These are phyloP conservation scores for Calliphora vicina DNA, from an alignment of 1,140 invertebrate genomes.

Conservation along the genomic window DNA sequence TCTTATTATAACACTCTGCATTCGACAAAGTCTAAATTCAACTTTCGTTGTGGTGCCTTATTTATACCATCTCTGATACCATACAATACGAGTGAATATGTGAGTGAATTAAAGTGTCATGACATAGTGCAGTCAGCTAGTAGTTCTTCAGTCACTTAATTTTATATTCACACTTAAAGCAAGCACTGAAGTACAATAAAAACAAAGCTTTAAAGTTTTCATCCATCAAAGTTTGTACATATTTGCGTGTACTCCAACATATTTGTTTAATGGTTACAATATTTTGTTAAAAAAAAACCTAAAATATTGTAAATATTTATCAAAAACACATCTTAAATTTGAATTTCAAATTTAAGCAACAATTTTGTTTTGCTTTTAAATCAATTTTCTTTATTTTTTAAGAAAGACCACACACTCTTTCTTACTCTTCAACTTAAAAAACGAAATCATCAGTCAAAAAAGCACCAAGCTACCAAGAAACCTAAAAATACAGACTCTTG, in stretches of 20 bases:
- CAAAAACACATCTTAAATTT: neutral
- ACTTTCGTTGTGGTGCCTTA: too few relatives aligned
- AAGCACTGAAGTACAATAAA: neutral
- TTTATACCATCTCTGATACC: neutral
- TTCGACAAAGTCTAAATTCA: too few relatives aligned
- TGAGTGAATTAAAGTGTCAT: slow-evolving; percentile 5
- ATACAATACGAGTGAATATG: neutral
- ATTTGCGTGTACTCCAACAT: too few relatives aligned
- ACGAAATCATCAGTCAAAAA: too few relatives aligned
- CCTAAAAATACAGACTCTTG: too few relatives aligned
- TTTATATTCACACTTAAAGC: slow-evolving; percentile 6
- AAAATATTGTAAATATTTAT: neutral
- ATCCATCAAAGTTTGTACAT: neutral
- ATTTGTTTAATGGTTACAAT: neutral
- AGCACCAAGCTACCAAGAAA: too few relatives aligned
- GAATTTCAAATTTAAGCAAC: neutral
- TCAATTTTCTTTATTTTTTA: neutral
- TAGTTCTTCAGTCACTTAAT: slow-evolving; percentile 7
- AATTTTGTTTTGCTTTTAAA: neutral
- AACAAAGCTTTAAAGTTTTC: neutral
- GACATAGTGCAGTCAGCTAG: neutral
- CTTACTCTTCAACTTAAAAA: too few relatives aligned
- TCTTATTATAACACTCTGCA: too few relatives aligned
- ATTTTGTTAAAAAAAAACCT: neutral
- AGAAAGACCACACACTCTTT: neutral